Percentiles rank a stretch among this genome's conserved stretches.
Evolutionary conservation across 2,113 vertebrate genomes (phyloP).

Genomic region (Macrotis lagotis): DNA sequence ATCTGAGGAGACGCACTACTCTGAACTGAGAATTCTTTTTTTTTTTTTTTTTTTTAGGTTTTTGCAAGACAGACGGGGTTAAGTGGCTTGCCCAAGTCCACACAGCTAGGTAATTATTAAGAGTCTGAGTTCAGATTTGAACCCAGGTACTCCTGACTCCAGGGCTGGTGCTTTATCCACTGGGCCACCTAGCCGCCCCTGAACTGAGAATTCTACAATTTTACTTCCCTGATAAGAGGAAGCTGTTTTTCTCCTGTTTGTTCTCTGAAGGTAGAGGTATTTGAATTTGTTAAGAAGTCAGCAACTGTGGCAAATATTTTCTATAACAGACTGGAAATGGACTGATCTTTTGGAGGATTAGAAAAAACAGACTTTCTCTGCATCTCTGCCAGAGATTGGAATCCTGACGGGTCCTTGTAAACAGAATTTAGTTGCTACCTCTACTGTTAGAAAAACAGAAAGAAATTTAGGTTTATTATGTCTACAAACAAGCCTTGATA

Average conservation of each 20-base stretch:
- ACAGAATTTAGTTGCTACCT: neutral
- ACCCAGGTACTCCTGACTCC: too few relatives aligned
- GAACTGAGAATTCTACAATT: slow-evolving; percentile 32
- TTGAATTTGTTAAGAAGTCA: slow-evolving; percentile 61
- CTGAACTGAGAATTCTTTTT: slow-evolving; percentile 41
- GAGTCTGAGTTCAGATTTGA: too few relatives aligned
- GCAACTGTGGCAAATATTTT: slow-evolving; percentile 59
- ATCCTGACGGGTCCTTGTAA: neutral
- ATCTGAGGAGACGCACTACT: slow-evolving; percentile 58
- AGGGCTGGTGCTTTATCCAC: too few relatives aligned
- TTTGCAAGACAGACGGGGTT: too few relatives aligned
- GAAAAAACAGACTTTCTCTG: slow-evolving; percentile 15
- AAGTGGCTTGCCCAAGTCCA: too few relatives aligned
- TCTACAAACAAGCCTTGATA: neutral
- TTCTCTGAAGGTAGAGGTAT: slow-evolving; percentile 40
- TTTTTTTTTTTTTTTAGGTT: too few relatives aligned
- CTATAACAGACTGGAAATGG: slow-evolving; percentile 8
- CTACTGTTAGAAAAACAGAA: neutral
- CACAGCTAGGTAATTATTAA: too few relatives aligned
- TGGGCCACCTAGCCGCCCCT: too few relatives aligned
- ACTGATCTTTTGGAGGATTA: slow-evolving; percentile 39
- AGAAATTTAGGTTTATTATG: neutral
- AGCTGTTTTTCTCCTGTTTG: slow-evolving; percentile 48
- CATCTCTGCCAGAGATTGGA: neutral
- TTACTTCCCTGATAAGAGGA: slow-evolving; percentile 34